Conservation (phyloP, 2,113 vertebrate species). For the Brachyhypopomus occidentalis region DNA sequence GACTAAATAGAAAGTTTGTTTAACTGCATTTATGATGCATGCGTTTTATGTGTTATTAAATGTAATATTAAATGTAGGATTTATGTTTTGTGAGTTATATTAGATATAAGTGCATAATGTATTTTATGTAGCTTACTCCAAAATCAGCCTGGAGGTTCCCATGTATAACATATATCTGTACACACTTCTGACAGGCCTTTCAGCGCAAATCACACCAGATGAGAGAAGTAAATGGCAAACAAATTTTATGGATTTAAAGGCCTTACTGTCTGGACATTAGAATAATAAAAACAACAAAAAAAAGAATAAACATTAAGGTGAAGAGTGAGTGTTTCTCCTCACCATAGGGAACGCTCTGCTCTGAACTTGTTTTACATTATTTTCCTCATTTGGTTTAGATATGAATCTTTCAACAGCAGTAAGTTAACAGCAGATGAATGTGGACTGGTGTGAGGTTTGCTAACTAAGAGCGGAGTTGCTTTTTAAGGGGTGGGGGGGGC, state of each 20-base stretch:
- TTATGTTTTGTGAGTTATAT: not conserved
- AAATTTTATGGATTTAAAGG: constrained; percentile 33
- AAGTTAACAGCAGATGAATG: constrained; percentile 85
- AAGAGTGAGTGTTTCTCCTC: not conserved
- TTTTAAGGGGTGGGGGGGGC: constrained; percentile 56
- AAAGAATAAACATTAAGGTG: constrained; percentile 34
- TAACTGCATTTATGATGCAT: not conserved
- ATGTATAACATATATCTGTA: too few relatives aligned
- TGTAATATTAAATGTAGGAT: too few relatives aligned
- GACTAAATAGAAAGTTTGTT: constrained; percentile 5
- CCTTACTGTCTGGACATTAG: constrained; percentile 32
- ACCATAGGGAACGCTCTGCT: constrained; percentile 38
- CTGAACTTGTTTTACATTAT: constrained; percentile 43
- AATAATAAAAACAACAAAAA: constrained; percentile 31
- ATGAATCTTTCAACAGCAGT: constrained; percentile 78
- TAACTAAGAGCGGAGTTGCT: constrained; percentile 79
- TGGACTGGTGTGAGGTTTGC: constrained; percentile 79
- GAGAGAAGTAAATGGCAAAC: constrained; percentile 18
- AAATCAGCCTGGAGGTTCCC: too few relatives aligned
- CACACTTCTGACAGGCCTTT: too few relatives aligned
- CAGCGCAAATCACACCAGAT: constrained; percentile 6
- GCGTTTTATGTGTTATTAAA: too few relatives aligned
- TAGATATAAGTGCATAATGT: not conserved
- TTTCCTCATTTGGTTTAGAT: constrained; percentile 58
- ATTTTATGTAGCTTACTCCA: too few relatives aligned